phyloP scores from a whole-genome alignment of 2,888 invertebrate species.

The Phytoseiulus persimilis region DNA sequence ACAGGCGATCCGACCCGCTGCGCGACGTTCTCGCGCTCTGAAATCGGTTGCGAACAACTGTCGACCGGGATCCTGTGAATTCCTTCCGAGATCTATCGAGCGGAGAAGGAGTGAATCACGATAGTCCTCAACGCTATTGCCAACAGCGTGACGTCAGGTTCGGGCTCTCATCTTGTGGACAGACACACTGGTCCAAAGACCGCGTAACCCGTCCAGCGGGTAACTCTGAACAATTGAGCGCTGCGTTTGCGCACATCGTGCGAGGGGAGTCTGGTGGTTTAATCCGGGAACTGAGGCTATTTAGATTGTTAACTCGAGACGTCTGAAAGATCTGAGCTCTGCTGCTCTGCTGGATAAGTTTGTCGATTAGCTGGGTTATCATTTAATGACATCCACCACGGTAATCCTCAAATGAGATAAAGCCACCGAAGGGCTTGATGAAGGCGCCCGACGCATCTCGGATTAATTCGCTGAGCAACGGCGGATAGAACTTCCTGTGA shows the following conservation, averaged over 20 bases:
- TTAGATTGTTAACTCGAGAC: background rate
- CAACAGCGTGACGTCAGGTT: too few species aligned
- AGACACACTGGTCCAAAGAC: too few species aligned
- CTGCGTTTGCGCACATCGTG: background rate
- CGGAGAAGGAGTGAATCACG: too few species aligned
- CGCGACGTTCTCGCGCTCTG: too few species aligned
- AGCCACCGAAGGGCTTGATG: background rate
- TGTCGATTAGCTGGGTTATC: background rate
- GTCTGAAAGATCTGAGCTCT: background rate
- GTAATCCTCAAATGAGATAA: background rate
- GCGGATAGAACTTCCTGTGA: background rate
- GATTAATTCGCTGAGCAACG: background rate
- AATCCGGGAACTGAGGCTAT: background rate
- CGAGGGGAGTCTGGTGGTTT: background rate
- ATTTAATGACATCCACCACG: background rate
- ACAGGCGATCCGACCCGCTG: too few species aligned
- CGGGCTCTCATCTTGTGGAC: too few species aligned
- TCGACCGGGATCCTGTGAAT: too few species aligned
- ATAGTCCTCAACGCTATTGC: too few species aligned
- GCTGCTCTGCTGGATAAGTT: background rate
- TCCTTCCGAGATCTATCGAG: too few species aligned
- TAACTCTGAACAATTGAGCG: background rate
- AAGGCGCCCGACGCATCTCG: background rate
- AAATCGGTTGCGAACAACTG: too few species aligned
- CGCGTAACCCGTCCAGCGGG: background rate